Evolutionary conservation across 1,140 invertebrate genomes (phyloP).

Genomic region (Macrobrachium nipponense): DNA sequence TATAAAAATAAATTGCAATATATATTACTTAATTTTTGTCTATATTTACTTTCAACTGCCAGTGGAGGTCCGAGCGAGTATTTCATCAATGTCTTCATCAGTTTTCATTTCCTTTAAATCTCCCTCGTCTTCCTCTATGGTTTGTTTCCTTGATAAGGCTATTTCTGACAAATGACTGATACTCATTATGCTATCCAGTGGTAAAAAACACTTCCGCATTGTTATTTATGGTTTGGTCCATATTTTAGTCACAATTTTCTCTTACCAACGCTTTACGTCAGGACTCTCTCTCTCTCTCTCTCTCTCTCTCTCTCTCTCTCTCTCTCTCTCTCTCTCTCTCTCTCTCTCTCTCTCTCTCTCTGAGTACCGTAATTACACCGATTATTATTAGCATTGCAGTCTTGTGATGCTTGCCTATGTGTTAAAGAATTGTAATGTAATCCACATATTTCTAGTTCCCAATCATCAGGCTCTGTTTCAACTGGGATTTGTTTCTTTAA

Average conservation of each 20-base stretch:
- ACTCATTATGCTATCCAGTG: not conserved
- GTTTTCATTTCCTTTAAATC: not conserved
- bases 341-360: constrained; percentile 17
- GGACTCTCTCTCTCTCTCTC: not conserved
- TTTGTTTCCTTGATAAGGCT: not conserved
- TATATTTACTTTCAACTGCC: no score
- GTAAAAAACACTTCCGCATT: not conserved
- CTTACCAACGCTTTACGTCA: not conserved
- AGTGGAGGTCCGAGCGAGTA: no score
- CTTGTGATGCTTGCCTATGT: no score
- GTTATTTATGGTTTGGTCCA: not conserved
- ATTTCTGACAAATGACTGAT: not conserved
- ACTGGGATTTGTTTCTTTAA: no score
- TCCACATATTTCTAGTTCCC: no score
- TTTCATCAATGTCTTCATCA: no score
- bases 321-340: not conserved
- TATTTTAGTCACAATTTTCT: not conserved
- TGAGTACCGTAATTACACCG: no score
- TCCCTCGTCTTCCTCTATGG: not conserved
- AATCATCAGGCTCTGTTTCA: no score
- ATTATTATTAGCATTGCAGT: not conserved
- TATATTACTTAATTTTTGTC: no score
- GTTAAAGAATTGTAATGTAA: not conserved
- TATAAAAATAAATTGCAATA: no score
- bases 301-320: constrained; percentile 17